Evolutionary conservation across 2,113 vertebrate genomes (phyloP).

Genomic region (Scophthalmus maximus): DNA sequence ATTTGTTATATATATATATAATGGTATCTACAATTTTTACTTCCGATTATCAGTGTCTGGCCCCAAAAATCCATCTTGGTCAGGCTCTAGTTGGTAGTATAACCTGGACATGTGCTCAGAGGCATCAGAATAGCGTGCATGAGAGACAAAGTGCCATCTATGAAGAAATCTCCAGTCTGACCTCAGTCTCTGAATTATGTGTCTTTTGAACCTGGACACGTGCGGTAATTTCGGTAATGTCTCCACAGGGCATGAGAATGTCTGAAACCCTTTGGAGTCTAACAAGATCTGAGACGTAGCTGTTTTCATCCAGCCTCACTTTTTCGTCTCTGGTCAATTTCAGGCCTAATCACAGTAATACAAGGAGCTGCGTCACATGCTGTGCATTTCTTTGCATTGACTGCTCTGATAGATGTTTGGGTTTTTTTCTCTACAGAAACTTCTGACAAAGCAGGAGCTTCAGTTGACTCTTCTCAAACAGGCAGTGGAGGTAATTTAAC

Average conservation of each 20-base stretch:
- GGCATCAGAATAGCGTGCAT: not conserved
- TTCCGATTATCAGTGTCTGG: too few species aligned
- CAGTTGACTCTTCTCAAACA: conserved; percentile 97
- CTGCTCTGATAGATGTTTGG: not conserved
- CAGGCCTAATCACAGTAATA: not conserved
- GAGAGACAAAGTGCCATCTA: not conserved
- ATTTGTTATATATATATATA: too few species aligned
- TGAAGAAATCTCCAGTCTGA: not conserved
- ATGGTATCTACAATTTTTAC: too few species aligned
- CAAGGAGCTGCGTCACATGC: not conserved
- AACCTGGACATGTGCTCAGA: too few species aligned
- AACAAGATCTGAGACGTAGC: not conserved
- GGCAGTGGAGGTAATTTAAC: conserved; percentile 90
- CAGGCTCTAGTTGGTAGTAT: too few species aligned
- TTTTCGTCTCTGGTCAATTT: not conserved
- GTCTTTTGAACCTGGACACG: not conserved
- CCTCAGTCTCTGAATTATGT: not conserved
- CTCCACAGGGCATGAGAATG: not conserved
- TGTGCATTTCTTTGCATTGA: not conserved
- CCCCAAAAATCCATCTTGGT: too few species aligned
- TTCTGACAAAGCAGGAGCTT: conserved; percentile 92
- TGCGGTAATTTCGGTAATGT: not conserved
- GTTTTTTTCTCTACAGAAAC: conserved; percentile 82
- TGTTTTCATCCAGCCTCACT: not conserved
- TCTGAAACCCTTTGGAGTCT: not conserved